Percentiles rank a stretch among this genome's conserved stretches.
Evolutionary conservation across 2,888 invertebrate genomes (phyloP).

Genomic region (Drosophila koepferae): DNA sequence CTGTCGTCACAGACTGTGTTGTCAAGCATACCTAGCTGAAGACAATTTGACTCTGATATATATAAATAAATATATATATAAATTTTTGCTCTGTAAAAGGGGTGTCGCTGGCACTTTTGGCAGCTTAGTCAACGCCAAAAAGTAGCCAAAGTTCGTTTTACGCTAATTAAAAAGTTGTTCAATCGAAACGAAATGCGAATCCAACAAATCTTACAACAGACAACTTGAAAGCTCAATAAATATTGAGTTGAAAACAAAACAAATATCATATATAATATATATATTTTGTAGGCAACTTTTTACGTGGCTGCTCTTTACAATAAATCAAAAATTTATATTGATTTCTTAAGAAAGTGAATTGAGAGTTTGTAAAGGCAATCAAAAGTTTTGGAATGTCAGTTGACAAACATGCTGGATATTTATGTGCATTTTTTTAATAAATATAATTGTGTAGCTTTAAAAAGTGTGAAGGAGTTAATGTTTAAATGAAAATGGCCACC

Average conservation of each 20-base stretch:
- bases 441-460: neutral
- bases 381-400: neutral
- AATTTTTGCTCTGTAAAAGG: neutral
- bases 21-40: conserved; percentile 20
- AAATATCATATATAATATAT: conserved; percentile 1
- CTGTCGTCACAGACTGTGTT: conserved; percentile 16
- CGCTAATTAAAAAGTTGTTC: conserved; percentile 55
- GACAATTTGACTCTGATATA: conserved; percentile 37
- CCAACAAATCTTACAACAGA: conserved; percentile 33
- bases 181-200: conserved; percentile 34
- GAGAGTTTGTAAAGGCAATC: neutral
- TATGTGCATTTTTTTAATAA: neutral
- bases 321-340: conserved; percentile 3
- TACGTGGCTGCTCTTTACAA: neutral
- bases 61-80: neutral
- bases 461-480: neutral
- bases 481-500: conserved; percentile 1
- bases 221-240: conserved; percentile 9
- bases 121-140: conserved; percentile 16
- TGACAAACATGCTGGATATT: neutral
- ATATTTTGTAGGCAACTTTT: conserved; percentile 2
- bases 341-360: neutral
- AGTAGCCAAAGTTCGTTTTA: conserved; percentile 37
- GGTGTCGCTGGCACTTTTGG: conserved; percentile 31
- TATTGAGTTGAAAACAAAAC: neutral